phyloP scores from a whole-genome alignment of 2,113 vertebrate species.

The Apaloderma vittatum region DNA sequence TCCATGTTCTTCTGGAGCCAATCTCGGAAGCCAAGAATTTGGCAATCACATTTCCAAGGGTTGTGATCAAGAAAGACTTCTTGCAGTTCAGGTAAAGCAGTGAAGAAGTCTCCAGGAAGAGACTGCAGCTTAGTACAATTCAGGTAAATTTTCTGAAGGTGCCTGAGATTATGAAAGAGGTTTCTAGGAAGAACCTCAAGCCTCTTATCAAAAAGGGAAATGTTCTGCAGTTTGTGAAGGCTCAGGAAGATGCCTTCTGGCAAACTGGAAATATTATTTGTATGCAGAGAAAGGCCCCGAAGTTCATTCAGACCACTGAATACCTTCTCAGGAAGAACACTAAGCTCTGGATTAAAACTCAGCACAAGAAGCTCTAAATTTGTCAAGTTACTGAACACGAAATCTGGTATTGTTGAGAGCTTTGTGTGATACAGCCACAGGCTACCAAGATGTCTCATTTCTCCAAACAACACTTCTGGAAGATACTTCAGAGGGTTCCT shows the following conservation, averaged over 20 bases:
- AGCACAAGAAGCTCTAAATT: slow-evolving; percentile 80
- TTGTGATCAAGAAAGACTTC: slow-evolving; percentile 78
- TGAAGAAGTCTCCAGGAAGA: slow-evolving; percentile 72
- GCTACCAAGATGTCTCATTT: slow-evolving; percentile 81
- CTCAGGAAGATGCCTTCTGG: slow-evolving; percentile 80
- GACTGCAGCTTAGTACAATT: slow-evolving; percentile 68
- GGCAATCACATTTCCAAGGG: slow-evolving; percentile 87
- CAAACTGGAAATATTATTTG: slow-evolving; percentile 79
- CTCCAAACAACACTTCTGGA: slow-evolving; percentile 87
- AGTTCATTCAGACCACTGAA: slow-evolving; percentile 85
- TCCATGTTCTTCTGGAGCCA: slow-evolving; percentile 81
- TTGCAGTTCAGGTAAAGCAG: slow-evolving; percentile 51
- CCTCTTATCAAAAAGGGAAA: slow-evolving; percentile 79
- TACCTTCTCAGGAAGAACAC: slow-evolving; percentile 77
- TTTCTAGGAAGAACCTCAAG: slow-evolving; percentile 76
- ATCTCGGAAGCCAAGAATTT: slow-evolving; percentile 76
- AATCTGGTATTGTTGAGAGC: slow-evolving; percentile 84
- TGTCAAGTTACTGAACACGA: slow-evolving; percentile 88
- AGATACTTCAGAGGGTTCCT: slow-evolving; percentile 85
- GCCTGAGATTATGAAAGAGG: slow-evolving; percentile 77
- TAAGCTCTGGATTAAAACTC: slow-evolving; percentile 78
- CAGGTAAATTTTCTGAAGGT: slow-evolving; percentile 73
- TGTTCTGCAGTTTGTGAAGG: slow-evolving; percentile 70
- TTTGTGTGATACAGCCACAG: slow-evolving; percentile 85
- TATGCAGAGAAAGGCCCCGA: slow-evolving; percentile 78